Evolutionary conservation across 2,113 vertebrate genomes (phyloP), one percentile per base, ranked within the genome.

Genomic region (Serinus canaria): DNA sequence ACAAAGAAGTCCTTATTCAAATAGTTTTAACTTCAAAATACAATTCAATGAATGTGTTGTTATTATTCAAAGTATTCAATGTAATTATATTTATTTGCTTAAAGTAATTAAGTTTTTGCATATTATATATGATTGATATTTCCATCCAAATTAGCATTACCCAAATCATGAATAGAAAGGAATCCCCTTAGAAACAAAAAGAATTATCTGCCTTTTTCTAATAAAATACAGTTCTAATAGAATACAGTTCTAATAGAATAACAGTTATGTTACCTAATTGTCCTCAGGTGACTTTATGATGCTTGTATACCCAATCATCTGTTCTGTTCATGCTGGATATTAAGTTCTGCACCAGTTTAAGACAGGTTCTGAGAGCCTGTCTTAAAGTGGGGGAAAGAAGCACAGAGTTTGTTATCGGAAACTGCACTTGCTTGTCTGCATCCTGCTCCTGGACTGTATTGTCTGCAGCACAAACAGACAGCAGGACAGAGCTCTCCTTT

Each of bases 121-220:
- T 69, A 39, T 76, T 62, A 37, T n/a, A 43, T 58, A 24, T 77
- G 69, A 80, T 80, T 63, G 46, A 46, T 73, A 89, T 77, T 88
- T 86, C 33, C 39, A 88, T 70, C 44, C 47, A 77, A 70, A 90
- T 91, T 62, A 69, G 28, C 49, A 83, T 41, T 89, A 50, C 20
- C 58, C 60, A 46, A 59, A 73, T 85, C 4, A 60, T 49, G 23
- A 81, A 43, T 63, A 63, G 46, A 80, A 93, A 86, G 88, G 72
- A 90, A 88, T 88, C 19, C 67, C 64, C 68, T 67, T 93, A 74
- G 90, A 83, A 88, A 35, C 37, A 72, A 87, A 60, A 59, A 92
- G 18, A 30, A 59, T 92, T 86, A 59, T 88, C 86, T 94, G 43
- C 28, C 23, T 83, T 90, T 91, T 77, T 43, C 83, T 88, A 63